Conservation (phyloP, 2,888 invertebrate species). For the Macrosiphum euphorbiae region DNA sequence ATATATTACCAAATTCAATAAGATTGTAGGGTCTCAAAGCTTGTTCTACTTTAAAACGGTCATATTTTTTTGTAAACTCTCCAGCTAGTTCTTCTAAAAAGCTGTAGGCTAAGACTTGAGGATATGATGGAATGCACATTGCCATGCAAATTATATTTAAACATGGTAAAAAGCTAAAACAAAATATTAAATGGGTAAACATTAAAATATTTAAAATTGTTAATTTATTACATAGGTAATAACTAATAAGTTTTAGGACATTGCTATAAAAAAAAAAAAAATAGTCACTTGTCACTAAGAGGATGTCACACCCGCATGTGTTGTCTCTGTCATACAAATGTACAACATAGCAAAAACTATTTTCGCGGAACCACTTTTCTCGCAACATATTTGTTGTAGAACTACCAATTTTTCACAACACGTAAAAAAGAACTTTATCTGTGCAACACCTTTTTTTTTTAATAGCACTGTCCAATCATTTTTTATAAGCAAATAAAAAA, state of each 20-base stretch:
- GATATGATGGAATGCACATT: constrained; percentile 70
- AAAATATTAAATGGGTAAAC: constrained; percentile 67
- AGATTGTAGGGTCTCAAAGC: constrained; percentile 71
- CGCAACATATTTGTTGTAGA: no score
- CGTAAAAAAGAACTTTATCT: no score
- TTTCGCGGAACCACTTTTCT: no score
- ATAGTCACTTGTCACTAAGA: no score
- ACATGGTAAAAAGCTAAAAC: constrained; percentile 69
- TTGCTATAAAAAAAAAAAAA: not conserved
- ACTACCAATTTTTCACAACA: no score
- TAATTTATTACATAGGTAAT: not conserved
- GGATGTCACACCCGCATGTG: no score
- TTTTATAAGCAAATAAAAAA: no score
- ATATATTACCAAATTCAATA: constrained; percentile 71
- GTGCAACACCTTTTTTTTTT: no score
- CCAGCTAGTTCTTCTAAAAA: constrained; percentile 71
- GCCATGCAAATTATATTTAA: constrained; percentile 70
- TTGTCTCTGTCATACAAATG: no score
- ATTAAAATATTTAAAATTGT: not conserved
- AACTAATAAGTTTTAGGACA: not conserved
- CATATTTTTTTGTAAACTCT: constrained; percentile 71
- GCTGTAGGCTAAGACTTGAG: constrained; percentile 71
- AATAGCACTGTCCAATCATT: no score
- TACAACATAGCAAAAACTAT: no score
- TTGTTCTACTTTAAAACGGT: constrained; percentile 69